phyloP scores from a whole-genome alignment of 2,797 vertebrate genomes.

The Myotis daubentonii region DNA sequence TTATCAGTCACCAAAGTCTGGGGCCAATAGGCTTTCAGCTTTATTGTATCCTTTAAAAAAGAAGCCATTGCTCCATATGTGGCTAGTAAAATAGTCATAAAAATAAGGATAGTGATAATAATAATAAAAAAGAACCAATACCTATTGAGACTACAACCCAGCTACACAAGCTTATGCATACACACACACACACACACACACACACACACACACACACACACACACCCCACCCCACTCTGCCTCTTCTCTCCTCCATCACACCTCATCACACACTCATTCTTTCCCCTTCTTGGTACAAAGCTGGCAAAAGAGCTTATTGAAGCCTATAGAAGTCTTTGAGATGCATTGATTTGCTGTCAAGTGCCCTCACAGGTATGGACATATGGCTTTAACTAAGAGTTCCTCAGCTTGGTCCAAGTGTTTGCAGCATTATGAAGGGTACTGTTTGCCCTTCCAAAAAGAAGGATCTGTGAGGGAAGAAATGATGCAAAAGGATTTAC shows the following conservation, averaged over 20 bases:
- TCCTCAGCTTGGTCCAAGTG: not conserved
- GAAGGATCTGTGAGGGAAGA: not conserved
- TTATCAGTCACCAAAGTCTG: not conserved
- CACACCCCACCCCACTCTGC: not conserved
- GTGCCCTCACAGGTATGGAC: not conserved
- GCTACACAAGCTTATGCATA: not conserved
- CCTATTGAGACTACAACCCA: not conserved
- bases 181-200: not conserved
- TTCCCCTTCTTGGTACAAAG: conserved; percentile 8
- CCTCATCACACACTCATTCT: not conserved
- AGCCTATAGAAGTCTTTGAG: not conserved
- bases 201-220: too few species aligned
- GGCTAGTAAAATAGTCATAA: conserved; percentile 30
- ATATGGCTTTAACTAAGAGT: not conserved
- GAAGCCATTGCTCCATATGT: not conserved
- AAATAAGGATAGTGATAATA: not conserved
- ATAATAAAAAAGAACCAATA: not conserved
- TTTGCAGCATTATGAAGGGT: conserved; percentile 35
- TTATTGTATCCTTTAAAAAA: conserved; percentile 37
- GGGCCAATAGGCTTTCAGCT: not conserved
- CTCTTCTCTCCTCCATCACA: not conserved
- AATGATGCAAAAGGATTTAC: conserved; percentile 54
- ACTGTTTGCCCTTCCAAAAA: not conserved
- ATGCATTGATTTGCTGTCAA: not conserved
- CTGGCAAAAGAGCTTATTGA: not conserved